Base-by-base conservation (phyloP, 2,888 invertebrate genomes). In the Conops quadrifasciatus region DNA sequence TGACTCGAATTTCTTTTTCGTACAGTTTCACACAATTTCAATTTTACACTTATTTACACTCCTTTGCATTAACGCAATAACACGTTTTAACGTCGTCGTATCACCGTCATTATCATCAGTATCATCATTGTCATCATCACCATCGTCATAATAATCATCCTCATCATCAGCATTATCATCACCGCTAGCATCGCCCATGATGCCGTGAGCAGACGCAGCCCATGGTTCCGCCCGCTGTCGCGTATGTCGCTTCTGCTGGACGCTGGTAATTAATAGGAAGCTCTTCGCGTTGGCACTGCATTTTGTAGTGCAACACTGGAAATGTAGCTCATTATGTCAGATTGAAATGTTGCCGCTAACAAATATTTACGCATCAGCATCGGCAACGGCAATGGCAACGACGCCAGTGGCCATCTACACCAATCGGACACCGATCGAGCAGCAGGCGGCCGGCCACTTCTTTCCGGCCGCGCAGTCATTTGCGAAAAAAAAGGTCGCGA, bases 281-380 rank as follows among this genome's bases (percentile, higher is more conserved):
- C 68, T 66, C 53, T 58, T 28, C 68, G 70, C 63, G 43, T 70
- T 73, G 70, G 73, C 73, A 74, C 36, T 71, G 36, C 67, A 69
- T 73, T 74, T 75, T 69, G 74, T 72, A 70, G 65, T 73, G 70
- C 68, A 69, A 62, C 66, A 71, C 70, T 53, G 49, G 79, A 81
- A 80, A 79, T 82, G 80, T 83, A 79, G 80, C 85, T 84, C 83
- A 84, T 84, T 84, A 84, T 83, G 83, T 83, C 83, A 83, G 83
- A 84, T 84, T 84, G 83, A 84, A 83, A 83, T 83, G 84, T 84
- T 82, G 81, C 77, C 68, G 79, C 75, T 75, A 80, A 80, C 78
- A 78, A 79, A 81, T 80, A 78, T 76, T 30, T 58, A 62, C 60
- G 49, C 60, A 36, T 60, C 30, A 60, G 68, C 51, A 51, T 51